Conservation (phyloP, 2,888 invertebrate genomes). For the Neoitamus cyanurus region DNA sequence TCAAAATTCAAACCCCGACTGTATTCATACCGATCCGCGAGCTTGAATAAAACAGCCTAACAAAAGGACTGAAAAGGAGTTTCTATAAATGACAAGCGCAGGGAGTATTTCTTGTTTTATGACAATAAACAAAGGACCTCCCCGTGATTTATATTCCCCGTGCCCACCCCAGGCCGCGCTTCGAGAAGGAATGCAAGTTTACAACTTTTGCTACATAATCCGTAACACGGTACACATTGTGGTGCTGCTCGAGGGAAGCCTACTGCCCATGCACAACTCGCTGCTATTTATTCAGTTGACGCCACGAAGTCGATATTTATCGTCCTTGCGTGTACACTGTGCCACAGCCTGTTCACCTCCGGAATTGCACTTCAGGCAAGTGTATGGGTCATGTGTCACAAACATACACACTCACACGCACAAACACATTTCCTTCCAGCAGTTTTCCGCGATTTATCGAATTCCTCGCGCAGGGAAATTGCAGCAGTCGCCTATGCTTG, state of each 20-base stretch:
- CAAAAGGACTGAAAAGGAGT: conserved; percentile 34
- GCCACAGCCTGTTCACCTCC: neutral
- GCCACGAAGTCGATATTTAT: neutral
- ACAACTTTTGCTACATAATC: conserved; percentile 23
- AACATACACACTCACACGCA: neutral
- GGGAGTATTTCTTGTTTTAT: conserved; percentile 24
- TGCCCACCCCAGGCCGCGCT: neutral
- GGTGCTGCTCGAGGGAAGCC: neutral
- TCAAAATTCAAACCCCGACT: conserved; percentile 16
- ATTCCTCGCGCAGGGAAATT: neutral
- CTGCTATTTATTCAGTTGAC: neutral
- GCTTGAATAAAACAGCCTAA: conserved; percentile 13
- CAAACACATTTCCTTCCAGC: neutral
- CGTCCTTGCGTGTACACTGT: neutral
- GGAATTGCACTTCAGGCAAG: neutral
- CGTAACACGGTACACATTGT: neutral
- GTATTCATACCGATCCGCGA: conserved; percentile 27
- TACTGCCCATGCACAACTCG: neutral
- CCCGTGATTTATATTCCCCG: conserved; percentile 28
- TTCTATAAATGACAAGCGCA: conserved; percentile 45
- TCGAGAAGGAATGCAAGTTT: conserved; percentile 10
- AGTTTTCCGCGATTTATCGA: neutral
- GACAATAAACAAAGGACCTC: conserved; percentile 29
- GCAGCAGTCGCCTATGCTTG: neutral
- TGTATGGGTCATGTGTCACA: neutral